Conservation (phyloP, 2,888 invertebrate species). For the Dryococelus australis region DNA sequence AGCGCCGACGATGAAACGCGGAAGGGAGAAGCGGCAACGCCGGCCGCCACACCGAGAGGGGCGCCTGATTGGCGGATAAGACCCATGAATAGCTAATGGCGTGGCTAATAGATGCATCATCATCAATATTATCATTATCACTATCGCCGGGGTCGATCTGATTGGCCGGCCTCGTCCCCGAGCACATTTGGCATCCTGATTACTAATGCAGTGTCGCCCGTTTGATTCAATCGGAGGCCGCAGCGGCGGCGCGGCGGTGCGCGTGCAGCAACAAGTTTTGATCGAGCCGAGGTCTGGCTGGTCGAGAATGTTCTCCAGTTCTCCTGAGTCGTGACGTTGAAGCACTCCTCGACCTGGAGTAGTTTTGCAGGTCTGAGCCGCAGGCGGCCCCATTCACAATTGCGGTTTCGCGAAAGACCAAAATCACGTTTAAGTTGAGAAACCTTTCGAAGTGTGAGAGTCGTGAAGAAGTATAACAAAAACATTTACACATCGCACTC, state of each 20-base stretch:
- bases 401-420: too few species aligned
- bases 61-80: slow-evolving; percentile 13
- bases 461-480: too few species aligned
- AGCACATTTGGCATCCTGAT: slow-evolving; percentile 31
- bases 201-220: slow-evolving; percentile 35
- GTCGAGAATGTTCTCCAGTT: not conserved
- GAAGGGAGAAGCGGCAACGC: not conserved
- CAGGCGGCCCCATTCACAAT: too few species aligned
- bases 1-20: not conserved
- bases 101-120: slow-evolving; percentile 37
- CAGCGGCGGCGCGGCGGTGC: slow-evolving; percentile 17
- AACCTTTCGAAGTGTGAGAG: too few species aligned
- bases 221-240: slow-evolving; percentile 37
- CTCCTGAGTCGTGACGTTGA: not conserved
- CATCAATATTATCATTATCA: slow-evolving; percentile 39
- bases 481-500: too few species aligned
- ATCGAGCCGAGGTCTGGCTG: not conserved
- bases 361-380: too few species aligned
- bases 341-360: too few species aligned
- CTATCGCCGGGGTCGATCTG: slow-evolving; percentile 31
- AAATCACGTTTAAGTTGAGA: too few species aligned
- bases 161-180: slow-evolving; percentile 24
- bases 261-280: slow-evolving; percentile 21
- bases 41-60: not conserved
- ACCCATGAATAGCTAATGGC: slow-evolving; percentile 36